Percentiles rank a stretch among this genome's conserved stretches.
phyloP scores from a whole-genome alignment of 2,888 invertebrate genomes.

The Eumerus sabulonum region DNA sequence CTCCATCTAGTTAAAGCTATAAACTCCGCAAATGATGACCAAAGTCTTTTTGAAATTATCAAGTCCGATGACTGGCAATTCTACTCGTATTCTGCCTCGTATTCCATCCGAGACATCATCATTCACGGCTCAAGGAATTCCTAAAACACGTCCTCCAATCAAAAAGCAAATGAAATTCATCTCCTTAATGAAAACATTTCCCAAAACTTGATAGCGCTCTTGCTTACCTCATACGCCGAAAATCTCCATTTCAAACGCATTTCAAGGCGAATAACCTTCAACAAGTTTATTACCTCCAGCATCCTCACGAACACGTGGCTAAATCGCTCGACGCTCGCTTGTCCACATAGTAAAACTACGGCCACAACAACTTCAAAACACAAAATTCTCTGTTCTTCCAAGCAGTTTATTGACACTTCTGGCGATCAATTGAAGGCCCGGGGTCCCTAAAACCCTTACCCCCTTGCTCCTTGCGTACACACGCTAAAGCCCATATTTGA shows the following conservation, averaged over 20 bases:
- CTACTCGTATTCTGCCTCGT: too few species aligned
- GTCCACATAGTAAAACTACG: constrained; percentile 20
- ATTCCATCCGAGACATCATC: too few species aligned
- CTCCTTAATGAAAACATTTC: constrained; percentile 27
- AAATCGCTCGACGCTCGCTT: background rate
- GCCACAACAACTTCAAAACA: constrained; percentile 33
- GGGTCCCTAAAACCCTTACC: background rate
- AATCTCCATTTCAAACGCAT: constrained; percentile 14
- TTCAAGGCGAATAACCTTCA: constrained; percentile 42
- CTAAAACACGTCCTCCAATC: too few species aligned
- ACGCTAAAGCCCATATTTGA: constrained; percentile 41
- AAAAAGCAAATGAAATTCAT: background rate
- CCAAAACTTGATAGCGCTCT: constrained; percentile 10
- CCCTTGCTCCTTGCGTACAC: background rate
- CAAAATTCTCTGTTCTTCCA: constrained; percentile 21
- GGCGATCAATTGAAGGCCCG: constrained; percentile 6
- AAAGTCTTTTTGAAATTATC: too few species aligned
- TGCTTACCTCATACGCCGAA: background rate
- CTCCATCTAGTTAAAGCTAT: too few species aligned
- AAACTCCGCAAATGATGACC: too few species aligned
- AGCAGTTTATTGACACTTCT: constrained; percentile 50
- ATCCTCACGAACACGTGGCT: background rate
- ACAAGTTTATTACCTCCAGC: constrained; percentile 36
- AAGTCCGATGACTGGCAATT: too few species aligned
- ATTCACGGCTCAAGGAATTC: too few species aligned